phyloP scores from a whole-genome alignment of 2,797 vertebrate genomes.

The Pteronotus mesoamericanus region DNA sequence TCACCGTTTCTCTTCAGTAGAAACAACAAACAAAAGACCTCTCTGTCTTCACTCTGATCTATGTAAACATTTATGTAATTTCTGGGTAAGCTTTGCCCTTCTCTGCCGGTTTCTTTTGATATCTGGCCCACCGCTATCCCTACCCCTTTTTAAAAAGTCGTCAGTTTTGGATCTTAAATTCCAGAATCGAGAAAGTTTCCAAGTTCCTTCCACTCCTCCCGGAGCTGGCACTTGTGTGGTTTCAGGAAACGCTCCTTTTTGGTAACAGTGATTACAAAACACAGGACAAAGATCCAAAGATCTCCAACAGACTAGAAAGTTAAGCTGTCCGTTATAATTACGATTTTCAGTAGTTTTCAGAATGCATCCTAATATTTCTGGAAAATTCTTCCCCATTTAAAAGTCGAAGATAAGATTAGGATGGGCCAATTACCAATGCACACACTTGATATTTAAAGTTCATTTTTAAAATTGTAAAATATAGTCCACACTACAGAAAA shows the following conservation, averaged over 20 bases:
- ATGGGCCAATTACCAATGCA: background rate
- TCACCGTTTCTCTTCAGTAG: background rate
- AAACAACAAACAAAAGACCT: background rate
- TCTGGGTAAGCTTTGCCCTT: background rate
- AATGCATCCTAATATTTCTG: background rate
- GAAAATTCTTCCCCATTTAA: background rate
- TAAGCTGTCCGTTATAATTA: background rate
- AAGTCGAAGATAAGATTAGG: background rate
- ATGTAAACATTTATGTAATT: background rate
- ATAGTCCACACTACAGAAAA: background rate
- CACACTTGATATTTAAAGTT: background rate
- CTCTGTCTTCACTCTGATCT: background rate
- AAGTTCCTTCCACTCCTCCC: background rate
- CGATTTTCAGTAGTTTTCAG: background rate
- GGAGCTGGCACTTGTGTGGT: background rate
- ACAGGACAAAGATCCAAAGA: background rate
- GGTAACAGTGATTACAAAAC: background rate
- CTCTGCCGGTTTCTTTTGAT: background rate
- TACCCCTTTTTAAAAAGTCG: background rate
- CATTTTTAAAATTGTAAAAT: background rate
- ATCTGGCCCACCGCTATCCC: too few relatives aligned
- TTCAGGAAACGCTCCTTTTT: background rate
- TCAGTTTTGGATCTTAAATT: constrained; percentile 26
- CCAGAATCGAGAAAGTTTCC: background rate
- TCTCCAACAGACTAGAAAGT: background rate